Evolutionary conservation across 35 echinoderm and acorn worm genomes (phyloP).

Genomic region (Ophioderma brevispina): DNA sequence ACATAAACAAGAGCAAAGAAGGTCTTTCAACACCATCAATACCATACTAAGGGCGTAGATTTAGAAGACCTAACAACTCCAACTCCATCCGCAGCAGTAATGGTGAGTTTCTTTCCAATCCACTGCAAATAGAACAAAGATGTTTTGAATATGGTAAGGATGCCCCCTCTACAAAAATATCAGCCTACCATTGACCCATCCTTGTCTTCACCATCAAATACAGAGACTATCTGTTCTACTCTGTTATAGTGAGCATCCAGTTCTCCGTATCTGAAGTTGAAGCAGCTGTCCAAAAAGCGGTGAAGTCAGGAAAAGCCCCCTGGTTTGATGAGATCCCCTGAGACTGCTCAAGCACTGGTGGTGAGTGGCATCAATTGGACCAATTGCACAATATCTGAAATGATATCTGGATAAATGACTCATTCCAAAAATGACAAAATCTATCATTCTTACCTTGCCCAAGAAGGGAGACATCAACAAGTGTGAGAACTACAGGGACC

Average conservation of each 20-base stretch:
- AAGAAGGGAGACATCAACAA: too few relatives aligned
- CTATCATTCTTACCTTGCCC: not conserved
- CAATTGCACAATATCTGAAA: not conserved
- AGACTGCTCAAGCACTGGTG: constrained; percentile 16
- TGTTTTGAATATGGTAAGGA: constrained; percentile 34
- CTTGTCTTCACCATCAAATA: not conserved
- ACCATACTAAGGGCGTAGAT: constrained; percentile 16
- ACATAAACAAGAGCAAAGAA: constrained; percentile 33
- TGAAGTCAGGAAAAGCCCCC: constrained; percentile 9
- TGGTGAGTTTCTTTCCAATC: constrained; percentile 5
- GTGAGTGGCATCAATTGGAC: constrained; percentile 12
- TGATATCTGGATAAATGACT: not conserved
- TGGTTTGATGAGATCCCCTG: constrained; percentile 19
- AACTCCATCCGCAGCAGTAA: constrained; percentile 11
- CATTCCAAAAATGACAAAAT: not conserved
- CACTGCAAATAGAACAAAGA: constrained; percentile 5
- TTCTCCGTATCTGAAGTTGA: constrained; percentile 17
- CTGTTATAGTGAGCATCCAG: not conserved
- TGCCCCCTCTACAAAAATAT: not conserved
- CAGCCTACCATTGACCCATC: not conserved
- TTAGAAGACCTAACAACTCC: constrained; percentile 6
- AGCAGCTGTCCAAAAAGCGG: not conserved
- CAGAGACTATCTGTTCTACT: not conserved
- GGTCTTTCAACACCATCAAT: constrained; percentile 29
- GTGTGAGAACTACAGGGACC: not conserved